Percentiles rank a stretch among this genome's conserved stretches.
phyloP scores from a whole-genome alignment of 92 coral and sea anemone genomes.

The Umimayanthus kanabou region DNA sequence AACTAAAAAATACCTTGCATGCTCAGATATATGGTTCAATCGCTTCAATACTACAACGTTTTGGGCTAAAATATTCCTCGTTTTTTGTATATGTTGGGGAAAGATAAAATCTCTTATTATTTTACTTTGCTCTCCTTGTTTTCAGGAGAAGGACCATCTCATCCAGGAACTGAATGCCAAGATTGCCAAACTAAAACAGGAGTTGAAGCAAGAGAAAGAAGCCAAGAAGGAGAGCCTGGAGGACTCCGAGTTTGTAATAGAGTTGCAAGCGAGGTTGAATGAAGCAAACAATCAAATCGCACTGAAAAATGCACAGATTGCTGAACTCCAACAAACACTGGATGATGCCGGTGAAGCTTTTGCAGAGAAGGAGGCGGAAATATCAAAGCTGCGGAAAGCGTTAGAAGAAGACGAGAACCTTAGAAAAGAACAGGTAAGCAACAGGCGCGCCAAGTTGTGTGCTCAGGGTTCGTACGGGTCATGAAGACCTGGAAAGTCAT shows the following conservation, averaged over 20 bases:
- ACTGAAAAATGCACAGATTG: slow-evolving; percentile 26
- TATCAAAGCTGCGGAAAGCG: slow-evolving; percentile 56
- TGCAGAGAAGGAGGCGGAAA: slow-evolving; percentile 65
- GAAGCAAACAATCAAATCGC: slow-evolving; percentile 51
- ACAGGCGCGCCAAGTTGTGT: background rate
- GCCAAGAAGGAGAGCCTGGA: slow-evolving; percentile 20
- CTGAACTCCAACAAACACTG: slow-evolving; percentile 60
- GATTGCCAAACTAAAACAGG: slow-evolving; percentile 56
- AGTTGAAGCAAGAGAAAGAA: slow-evolving; percentile 57
- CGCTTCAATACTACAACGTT: no score
- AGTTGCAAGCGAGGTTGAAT: slow-evolving; percentile 50
- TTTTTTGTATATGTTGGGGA: no score
- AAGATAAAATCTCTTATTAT: no score
- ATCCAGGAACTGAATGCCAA: slow-evolving; percentile 57
- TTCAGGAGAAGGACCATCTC: slow-evolving; percentile 53
- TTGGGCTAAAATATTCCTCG: no score
- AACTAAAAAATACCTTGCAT: no score
- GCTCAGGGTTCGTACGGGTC: no score
- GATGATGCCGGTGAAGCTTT: slow-evolving; percentile 74
- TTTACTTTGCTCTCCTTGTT: background rate
- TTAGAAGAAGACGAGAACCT: slow-evolving; percentile 60
- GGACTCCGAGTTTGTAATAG: slow-evolving; percentile 47
- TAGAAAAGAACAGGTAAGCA: slow-evolving; percentile 61
- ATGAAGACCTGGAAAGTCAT: no score
- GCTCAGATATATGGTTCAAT: no score